Evolutionary conservation across 2,113 vertebrate genomes (phyloP), one percentile per base, ranked within the genome.

Genomic region (Nycticorax nycticorax): DNA sequence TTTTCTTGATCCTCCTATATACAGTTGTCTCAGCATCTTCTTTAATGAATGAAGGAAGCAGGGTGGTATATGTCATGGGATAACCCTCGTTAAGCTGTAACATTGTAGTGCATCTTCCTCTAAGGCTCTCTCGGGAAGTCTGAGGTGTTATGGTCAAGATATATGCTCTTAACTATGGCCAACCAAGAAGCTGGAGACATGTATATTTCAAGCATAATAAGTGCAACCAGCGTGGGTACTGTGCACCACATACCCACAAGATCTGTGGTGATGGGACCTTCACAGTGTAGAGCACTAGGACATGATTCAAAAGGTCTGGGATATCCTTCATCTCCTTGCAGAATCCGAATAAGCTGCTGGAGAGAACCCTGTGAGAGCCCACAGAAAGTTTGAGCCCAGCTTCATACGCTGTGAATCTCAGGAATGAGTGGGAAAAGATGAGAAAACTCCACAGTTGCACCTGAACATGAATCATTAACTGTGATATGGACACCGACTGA

Each of bases 51-150:
- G 62, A 77, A 72, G 26, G 33, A 85, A 93, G 48, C 26, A 41
- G 13, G 20, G 8, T 92, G 14, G 13, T 60, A 43, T 0, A 0
- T 2, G 3, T 55, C 9, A 43, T 33, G 28, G 16, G 20, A 43
- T 64, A 72, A 56, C 14, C 12, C 12, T 79, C 75, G 28, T 35
- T 84, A 41, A 73, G 3, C 19, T 67, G 13, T 50, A 78, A 75
- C 27, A 79, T 88, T 69, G 59, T 5, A 68, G 32, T 63, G 12
- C 9, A 43, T 52, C 48, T 85, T 92, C n/a, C 45, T 53, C 8
- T 80, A 68, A 68, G 45, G 17, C 2, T 56, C 12, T 85, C 6
- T 41, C 59, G 59, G 32, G 41, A 67, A 73, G 45, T 39, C 21
- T 67, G 14, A 72, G 43, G 12, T 72, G 35, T 50, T 75, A 23